Conservation (phyloP, 2,113 vertebrate genomes). For the Rissa tridactyla region DNA sequence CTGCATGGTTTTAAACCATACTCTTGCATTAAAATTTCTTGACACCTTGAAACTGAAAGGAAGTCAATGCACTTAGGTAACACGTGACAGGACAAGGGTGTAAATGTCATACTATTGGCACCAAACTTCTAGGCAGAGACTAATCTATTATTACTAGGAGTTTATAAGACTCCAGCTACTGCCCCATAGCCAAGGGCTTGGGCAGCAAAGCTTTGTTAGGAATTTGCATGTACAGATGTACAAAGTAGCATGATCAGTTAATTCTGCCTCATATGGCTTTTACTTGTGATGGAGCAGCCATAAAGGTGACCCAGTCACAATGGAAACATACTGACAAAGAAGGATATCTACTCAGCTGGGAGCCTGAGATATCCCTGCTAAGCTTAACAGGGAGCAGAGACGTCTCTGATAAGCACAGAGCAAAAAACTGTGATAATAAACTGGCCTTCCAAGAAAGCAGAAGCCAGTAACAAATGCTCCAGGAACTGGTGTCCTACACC, state of each 20-base stretch:
- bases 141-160: neutral
- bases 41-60: neutral
- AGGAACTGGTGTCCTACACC: neutral
- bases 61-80: neutral
- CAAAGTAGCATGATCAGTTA: neutral
- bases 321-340: neutral
- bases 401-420: neutral
- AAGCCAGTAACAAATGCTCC: neutral
- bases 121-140: neutral
- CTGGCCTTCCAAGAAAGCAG: neutral
- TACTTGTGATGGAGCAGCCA: neutral
- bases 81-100: neutral
- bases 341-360: neutral
- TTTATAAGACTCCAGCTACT: neutral
- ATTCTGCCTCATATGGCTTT: neutral
- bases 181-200: neutral
- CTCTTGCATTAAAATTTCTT: neutral
- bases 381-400: neutral
- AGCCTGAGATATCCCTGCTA: neutral
- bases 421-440: neutral
- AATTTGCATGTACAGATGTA: neutral
- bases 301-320: neutral
- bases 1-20: neutral
- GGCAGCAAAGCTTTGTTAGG: neutral
- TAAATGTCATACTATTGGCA: neutral